These are phyloP conservation scores for Euwallacea similis DNA, from an alignment of 1,140 invertebrate species.

Conservation along the genomic window DNA sequence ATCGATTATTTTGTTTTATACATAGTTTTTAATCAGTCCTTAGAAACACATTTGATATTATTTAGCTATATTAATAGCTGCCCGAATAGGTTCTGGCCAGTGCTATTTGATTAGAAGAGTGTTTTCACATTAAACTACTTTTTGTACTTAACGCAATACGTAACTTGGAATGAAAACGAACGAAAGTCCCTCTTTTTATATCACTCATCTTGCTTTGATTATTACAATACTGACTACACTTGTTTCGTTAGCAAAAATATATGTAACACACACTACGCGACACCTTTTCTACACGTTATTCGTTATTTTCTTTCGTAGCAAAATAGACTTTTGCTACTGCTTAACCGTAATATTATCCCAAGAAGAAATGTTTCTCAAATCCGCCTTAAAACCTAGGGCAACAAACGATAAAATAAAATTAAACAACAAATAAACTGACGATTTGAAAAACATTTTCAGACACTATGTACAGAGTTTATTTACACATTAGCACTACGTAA, in stretches of 20 bases:
- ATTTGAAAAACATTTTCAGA: not conserved
- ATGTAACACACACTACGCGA: not conserved
- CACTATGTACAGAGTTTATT: not conserved
- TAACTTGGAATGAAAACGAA: not conserved
- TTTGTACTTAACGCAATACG: constrained; percentile 1
- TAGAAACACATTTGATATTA: not conserved
- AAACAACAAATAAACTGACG: not conserved
- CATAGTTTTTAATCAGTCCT: constrained; percentile 34
- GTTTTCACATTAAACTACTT: not conserved
- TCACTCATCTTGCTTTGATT: constrained; percentile 1
- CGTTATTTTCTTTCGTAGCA: not conserved
- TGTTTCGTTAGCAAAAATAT: constrained; percentile 1
- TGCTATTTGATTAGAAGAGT: too few species aligned
- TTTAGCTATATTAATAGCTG: too few species aligned
- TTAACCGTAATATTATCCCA: not conserved
- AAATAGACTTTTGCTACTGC: not conserved
- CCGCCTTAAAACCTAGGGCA: constrained; percentile 2
- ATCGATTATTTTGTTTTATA: constrained; percentile 25
- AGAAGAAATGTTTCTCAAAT: constrained; percentile 2
- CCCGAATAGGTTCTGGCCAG: too few species aligned
- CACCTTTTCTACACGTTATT: not conserved
- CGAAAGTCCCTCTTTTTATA: not conserved
- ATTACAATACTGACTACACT: constrained; percentile 3
- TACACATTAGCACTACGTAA: constrained; percentile 3
- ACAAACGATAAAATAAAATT: constrained; percentile 5